Base-by-base conservation (phyloP, 2,797 vertebrate species). In the Platalea minor region DNA sequence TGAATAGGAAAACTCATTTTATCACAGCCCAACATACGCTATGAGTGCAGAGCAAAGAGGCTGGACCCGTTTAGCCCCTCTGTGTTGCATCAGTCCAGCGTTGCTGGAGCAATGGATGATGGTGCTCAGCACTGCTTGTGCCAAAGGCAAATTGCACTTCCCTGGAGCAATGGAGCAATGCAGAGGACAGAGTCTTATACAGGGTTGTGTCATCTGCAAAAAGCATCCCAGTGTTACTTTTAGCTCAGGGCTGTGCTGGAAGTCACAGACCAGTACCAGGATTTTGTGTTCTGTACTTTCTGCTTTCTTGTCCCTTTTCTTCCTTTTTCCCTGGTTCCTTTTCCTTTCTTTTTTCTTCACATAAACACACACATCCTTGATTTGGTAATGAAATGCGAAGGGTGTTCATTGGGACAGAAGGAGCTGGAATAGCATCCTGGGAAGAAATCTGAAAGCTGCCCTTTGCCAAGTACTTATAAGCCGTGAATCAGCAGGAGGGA, bases 361-460 rank as follows among this genome's bases (percentile, higher is more conserved):
- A 54, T 25, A 70, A 79, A 59, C 16, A 19, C 33, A 72, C 18
- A 60, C 23, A 70, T 70, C 45, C 41, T 72, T 69, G 16, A 41
- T 28, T 53, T 46, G 35, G 80, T 53, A 86, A 76, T 83, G 46
- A 89, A 76, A 91, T 85, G 25, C 6, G 3, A 64, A 72, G 75
- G 41, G 45, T 69, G 31, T 84, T 92, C 74, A 20, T 48, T 78
- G 48, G 63, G 75, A 92, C 39, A 87, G 92, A 86, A 91, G 88
- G 45, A 76, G 87, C 29, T 93, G 37, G 63, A 89, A 83, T 48
- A 73, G 56, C 7, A 33, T 92, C 83, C 41, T 89, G 46, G 64
- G 69, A 96, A 85, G 65, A 56, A 89, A 91, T 73, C 68, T 72
- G 90, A 95, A 93, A 92, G 89, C 59, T 91, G 51, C 73, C 74